Base-by-base conservation (phyloP, 2,113 vertebrate genomes). In the Cettia cetti region DNA sequence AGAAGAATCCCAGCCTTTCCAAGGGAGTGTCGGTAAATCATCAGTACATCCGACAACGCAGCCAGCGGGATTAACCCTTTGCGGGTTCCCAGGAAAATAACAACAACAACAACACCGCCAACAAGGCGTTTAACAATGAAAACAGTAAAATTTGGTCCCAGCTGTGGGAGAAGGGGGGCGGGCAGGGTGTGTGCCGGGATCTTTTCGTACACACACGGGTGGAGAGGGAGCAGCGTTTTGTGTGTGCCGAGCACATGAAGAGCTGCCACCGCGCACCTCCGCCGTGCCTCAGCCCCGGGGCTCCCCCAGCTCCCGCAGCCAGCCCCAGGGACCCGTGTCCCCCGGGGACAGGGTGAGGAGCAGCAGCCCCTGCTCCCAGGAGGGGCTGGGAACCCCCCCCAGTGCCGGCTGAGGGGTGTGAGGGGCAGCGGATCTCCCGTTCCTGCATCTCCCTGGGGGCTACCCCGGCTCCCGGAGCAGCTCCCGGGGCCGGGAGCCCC, bases 21-120 rank as follows among this genome's bases (percentile, higher is more conserved):
- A 94, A 97, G 96, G 96, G 96, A 96, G 95, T 94, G 91, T 96
- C 96, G 90, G 88, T 95, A 96, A 97, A 97, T 97, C 96, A 90
- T 94, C 94, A 59, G 82, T 79, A 86, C 88, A 94, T 90, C 93
- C 94, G 90, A 96, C 88, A 95, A 94, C 94, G 90, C 96, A 95
- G 90, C 92, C 95, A 90, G 70, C 10, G 45, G 37, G n/a, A 30
- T 97, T 96, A 97, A 97, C 96, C 93, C 95, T 92, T 96, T 57
- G 82, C 53, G 82, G 5, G 52, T 4, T 42, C 47, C 61, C 89
- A 0, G 75, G 78, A 72, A 86, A 89, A 93, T 24, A 89, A 37
- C 1, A 92, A 71, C 39, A 81, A 59, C 26, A 12, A 61, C 21
- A 21, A 23, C 59, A 6, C 5, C 47, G 15, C 0, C 37, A 35